phyloP scores from a whole-genome alignment of 2,113 vertebrate species.

The Tinamus guttatus region DNA sequence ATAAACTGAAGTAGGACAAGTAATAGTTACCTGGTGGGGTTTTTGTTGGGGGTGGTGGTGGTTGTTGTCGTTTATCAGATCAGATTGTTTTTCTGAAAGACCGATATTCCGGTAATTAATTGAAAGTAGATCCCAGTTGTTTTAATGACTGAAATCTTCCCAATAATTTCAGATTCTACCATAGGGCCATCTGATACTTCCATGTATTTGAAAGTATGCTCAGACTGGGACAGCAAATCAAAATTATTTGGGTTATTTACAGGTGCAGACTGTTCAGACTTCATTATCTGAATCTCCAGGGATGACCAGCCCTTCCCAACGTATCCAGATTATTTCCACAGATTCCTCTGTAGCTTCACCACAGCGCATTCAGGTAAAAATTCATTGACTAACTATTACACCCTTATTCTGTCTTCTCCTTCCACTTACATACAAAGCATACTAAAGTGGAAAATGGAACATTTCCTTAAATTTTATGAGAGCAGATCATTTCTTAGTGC shows the following conservation, averaged over 20 bases:
- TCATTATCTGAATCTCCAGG: slow-evolving; percentile 86
- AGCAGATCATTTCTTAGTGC: not conserved
- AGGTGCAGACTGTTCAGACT: slow-evolving; percentile 80
- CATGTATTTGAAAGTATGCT: not conserved
- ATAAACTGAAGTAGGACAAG: not conserved
- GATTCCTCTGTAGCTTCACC: slow-evolving; percentile 88
- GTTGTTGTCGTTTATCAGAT: not conserved
- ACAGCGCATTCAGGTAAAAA: slow-evolving; percentile 91
- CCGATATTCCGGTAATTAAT: not conserved
- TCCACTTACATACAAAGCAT: not conserved
- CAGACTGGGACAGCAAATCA: not conserved
- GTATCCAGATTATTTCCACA: slow-evolving; percentile 93
- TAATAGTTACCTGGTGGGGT: not conserved
- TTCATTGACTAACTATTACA: not conserved
- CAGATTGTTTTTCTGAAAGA: not conserved
- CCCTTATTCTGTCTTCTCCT: not conserved
- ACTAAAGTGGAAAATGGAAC: not conserved
- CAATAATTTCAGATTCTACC: not conserved
- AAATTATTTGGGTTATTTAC: not conserved
- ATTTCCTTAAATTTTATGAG: not conserved
- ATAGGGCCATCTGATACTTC: not conserved
- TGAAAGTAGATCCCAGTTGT: not conserved
- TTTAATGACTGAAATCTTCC: not conserved
- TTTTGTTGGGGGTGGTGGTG: not conserved
- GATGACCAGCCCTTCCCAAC: slow-evolving; percentile 93